These are phyloP conservation scores for Lasioglossum marginatum DNA, from an alignment of 2,888 invertebrate species.

Conservation along the genomic window DNA sequence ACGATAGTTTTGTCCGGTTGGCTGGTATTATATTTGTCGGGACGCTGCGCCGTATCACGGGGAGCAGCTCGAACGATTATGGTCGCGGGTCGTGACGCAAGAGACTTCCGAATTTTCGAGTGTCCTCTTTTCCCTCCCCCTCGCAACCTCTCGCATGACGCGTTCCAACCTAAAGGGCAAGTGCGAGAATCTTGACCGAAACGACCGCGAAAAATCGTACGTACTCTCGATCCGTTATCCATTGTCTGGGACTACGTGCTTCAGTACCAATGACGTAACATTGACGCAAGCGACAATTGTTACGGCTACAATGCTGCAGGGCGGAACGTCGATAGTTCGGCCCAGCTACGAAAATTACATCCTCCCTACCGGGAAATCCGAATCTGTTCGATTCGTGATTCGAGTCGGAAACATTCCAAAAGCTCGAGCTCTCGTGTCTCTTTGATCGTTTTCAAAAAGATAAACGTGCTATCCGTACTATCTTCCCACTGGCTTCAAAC, in stretches of 20 bases:
- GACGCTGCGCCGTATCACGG: neutral
- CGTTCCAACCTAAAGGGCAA: neutral
- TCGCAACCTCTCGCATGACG: neutral
- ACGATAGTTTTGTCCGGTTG: neutral
- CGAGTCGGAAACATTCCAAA: neutral
- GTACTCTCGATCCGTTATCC: constrained; percentile 65
- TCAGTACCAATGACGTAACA: constrained; percentile 76
- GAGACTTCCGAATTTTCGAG: constrained; percentile 17
- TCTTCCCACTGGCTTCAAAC: neutral
- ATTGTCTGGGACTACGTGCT: constrained; percentile 51
- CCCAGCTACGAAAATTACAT: constrained; percentile 52
- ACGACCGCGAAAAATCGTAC: constrained; percentile 11
- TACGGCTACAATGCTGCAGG: constrained; percentile 75
- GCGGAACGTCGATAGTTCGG: constrained; percentile 66
- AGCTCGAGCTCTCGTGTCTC: neutral
- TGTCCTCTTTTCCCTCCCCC: neutral
- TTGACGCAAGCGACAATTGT: constrained; percentile 81
- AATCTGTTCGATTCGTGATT: neutral
- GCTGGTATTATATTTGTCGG: neutral
- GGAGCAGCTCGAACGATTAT: constrained; percentile 15
- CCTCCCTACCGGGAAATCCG: constrained; percentile 23
- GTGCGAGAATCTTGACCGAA: neutral
- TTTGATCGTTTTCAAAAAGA: neutral
- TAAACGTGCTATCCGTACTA: neutral
- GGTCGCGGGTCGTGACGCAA: constrained; percentile 37